Conservation (phyloP, 23 tunicate species). For the Clavelina lepadiformis region DNA sequence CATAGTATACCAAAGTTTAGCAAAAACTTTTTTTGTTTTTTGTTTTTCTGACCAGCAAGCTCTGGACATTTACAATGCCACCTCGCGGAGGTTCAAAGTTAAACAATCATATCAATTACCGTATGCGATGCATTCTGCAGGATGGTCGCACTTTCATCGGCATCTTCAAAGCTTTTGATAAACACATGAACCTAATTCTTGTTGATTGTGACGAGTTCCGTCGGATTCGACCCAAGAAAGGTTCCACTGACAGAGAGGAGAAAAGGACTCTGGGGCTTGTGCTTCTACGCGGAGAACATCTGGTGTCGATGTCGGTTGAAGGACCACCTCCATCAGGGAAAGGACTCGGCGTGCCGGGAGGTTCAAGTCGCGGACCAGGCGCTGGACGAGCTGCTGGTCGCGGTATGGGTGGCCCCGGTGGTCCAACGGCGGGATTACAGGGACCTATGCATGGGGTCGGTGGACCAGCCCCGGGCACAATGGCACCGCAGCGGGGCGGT, state of each 20-base stretch:
- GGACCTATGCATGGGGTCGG: constrained; percentile 94
- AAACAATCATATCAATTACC: constrained; percentile 84
- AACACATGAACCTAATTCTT: constrained; percentile 97
- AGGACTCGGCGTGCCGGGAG: constrained; percentile 47
- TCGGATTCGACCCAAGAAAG: constrained; percentile 89
- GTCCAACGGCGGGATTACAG: constrained; percentile 84
- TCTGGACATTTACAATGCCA: too few relatives aligned
- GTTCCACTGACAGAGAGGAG: constrained; percentile 84
- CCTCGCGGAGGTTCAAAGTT: constrained; percentile 95
- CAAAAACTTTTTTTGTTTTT: too few relatives aligned
- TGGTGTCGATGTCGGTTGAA: constrained; percentile 98
- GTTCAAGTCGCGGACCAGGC: constrained; percentile 74
- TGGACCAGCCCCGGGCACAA: constrained; percentile 80
- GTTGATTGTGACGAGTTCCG: constrained; percentile 99
- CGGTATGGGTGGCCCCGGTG: constrained; percentile 98
- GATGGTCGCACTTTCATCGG: constrained; percentile 94
- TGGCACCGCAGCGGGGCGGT: constrained; percentile 88
- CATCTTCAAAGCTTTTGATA: constrained; percentile 96
- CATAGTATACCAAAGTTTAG: too few relatives aligned
- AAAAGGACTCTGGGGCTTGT: constrained; percentile 91
- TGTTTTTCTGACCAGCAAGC: too few relatives aligned
- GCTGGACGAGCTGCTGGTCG: constrained; percentile 93
- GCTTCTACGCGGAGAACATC: constrained; percentile 91
- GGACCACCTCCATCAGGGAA: constrained; percentile 97
- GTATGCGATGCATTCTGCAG: constrained; percentile 92